phyloP scores from a whole-genome alignment of 30 jellyfish, hydroid and myxozoan species.

The Hydractinia echinata region DNA sequence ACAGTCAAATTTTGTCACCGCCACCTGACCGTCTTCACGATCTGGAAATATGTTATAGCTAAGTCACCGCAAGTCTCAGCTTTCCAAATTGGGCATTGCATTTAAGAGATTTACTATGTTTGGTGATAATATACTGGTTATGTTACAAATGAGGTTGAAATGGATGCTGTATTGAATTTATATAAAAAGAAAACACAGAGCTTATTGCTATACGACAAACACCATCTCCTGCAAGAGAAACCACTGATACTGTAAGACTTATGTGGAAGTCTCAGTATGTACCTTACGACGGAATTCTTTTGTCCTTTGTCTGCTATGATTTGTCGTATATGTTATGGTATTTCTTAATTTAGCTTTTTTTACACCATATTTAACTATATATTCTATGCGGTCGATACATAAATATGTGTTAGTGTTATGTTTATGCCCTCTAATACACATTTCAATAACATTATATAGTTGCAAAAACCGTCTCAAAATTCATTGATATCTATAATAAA shows the following conservation, averaged over 20 bases:
- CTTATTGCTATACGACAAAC: conserved; percentile 86
- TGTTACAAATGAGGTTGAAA: conserved; percentile 76
- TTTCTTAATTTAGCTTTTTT: too few relatives aligned
- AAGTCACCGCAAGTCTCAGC: background rate
- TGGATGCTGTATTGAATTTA: conserved; percentile 76
- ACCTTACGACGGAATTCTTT: conserved; percentile 90
- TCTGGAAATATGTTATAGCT: background rate
- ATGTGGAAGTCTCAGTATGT: conserved; percentile 97
- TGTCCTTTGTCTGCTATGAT: too few relatives aligned
- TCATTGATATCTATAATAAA: too few relatives aligned
- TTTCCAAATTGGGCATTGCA: conserved; percentile 71
- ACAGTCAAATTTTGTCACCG: background rate
- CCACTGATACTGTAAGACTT: conserved; percentile 74
- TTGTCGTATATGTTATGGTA: conserved; percentile 38
- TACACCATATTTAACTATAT: too few relatives aligned
- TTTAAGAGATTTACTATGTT: conserved; percentile 38
- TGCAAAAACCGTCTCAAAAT: too few relatives aligned
- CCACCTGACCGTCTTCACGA: too few relatives aligned
- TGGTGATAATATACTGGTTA: conserved; percentile 81
- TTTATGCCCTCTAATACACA: too few relatives aligned
- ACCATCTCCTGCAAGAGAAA: conserved; percentile 88
- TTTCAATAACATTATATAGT: too few relatives aligned
- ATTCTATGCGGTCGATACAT: too few relatives aligned
- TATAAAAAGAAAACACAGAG: conserved; percentile 91
- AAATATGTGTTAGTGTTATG: too few relatives aligned